A percentile compares a stretch with the other conserved stretches of the same genome.
These are phyloP conservation scores for Pissodes strobi DNA, from an alignment of 1,140 invertebrate species.

Conservation along the genomic window DNA sequence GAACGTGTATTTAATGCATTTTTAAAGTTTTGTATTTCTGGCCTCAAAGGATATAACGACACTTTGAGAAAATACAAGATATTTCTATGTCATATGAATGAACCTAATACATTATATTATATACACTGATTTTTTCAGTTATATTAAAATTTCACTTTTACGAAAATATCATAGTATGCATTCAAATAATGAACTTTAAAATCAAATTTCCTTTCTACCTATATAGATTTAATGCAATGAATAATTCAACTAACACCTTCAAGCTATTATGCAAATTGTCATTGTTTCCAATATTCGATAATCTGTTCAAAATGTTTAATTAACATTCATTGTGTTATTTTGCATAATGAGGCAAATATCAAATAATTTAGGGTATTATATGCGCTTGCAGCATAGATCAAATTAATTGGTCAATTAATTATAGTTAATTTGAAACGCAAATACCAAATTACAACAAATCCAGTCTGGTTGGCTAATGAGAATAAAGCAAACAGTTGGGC, in stretches of 20 bases:
- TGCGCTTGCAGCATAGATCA: slow-evolving; percentile 48
- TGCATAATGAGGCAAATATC: slow-evolving; percentile 45
- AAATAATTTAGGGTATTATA: slow-evolving; percentile 42
- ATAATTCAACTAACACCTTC: slow-evolving; percentile 17
- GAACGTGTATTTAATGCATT: too few species aligned
- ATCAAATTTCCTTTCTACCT: too few species aligned
- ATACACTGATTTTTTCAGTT: too few species aligned
- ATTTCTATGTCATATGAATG: too few species aligned
- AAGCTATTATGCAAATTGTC: slow-evolving; percentile 9
- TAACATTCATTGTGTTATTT: slow-evolving; percentile 41
- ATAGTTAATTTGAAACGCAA: slow-evolving; percentile 55
- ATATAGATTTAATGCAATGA: too few species aligned
- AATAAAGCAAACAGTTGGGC: slow-evolving; percentile 50
- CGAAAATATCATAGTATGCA: too few species aligned
- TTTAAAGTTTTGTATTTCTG: too few species aligned
- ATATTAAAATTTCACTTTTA: too few species aligned
- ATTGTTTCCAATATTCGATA: slow-evolving; percentile 16
- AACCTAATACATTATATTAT: too few species aligned
- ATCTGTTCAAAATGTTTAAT: slow-evolving; percentile 35
- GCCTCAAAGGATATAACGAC: too few species aligned
- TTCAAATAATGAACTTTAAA: too few species aligned
- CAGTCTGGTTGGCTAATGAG: slow-evolving; percentile 51
- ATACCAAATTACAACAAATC: slow-evolving; percentile 53
- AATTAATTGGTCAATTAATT: slow-evolving; percentile 55
- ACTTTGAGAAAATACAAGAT: too few species aligned